phyloP scores from a whole-genome alignment of 2,888 invertebrate genomes.

The Melanophora roralis region DNA sequence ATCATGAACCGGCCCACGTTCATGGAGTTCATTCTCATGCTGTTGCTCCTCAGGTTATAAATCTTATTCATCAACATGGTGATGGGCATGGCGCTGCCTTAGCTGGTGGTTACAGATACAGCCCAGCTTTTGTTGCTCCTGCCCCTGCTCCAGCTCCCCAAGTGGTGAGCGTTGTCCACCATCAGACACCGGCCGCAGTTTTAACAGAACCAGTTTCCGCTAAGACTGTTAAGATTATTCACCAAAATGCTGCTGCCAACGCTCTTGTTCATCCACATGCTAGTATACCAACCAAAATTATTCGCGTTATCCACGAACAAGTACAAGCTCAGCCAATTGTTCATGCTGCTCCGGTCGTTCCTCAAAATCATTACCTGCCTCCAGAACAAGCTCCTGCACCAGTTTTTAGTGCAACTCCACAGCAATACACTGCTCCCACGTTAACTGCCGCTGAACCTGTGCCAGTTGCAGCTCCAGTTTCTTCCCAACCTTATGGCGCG shows the following conservation, averaged over 20 bases:
- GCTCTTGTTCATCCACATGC: slow-evolving; percentile 29
- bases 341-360: slow-evolving; percentile 40
- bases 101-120: background rate
- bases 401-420: slow-evolving; percentile 16
- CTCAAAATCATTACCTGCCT: slow-evolving; percentile 12
- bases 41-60: slow-evolving; percentile 28
- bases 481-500: slow-evolving; percentile 69
- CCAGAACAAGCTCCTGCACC: slow-evolving; percentile 32
- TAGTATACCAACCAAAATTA: slow-evolving; percentile 65
- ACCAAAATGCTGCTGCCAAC: slow-evolving; percentile 59
- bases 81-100: slow-evolving; percentile 25
- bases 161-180: slow-evolving; percentile 48
- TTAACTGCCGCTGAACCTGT: slow-evolving; percentile 44
- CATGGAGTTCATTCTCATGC: background rate
- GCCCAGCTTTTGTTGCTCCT: background rate
- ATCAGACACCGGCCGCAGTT: slow-evolving; percentile 52
- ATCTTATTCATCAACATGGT: slow-evolving; percentile 60
- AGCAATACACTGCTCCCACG: slow-evolving; percentile 10
- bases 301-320: slow-evolving; percentile 71
- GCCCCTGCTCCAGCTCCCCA: slow-evolving; percentile 20
- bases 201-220: slow-evolving; percentile 50
- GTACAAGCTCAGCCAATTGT: slow-evolving; percentile 21
- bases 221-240: slow-evolving; percentile 62
- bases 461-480: slow-evolving; percentile 63
- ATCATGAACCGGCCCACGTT: background rate